A percentile compares a stretch with the other conserved stretches of the same genome.
These are phyloP conservation scores for Helostoma temminkii DNA, from an alignment of 2,797 vertebrate genomes.

Conservation along the genomic window DNA sequence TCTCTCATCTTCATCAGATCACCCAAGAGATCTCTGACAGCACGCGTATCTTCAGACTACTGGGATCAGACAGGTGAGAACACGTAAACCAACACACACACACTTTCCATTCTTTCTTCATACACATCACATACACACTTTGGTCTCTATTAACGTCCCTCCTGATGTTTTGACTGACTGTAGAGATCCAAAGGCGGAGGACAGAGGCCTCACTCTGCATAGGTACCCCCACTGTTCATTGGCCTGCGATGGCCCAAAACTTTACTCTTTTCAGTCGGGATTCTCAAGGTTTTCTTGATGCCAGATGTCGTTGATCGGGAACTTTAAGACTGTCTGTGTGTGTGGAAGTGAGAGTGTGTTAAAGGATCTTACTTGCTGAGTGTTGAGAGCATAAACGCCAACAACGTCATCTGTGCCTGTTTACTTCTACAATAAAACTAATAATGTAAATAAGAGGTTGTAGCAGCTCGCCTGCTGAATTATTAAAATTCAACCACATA, in stretches of 20 bases:
- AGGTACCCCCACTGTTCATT: conserved; percentile 68
- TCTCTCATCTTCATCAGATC: conserved; percentile 82
- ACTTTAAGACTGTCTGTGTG: background rate
- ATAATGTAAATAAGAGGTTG: background rate
- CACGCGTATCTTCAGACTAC: conserved; percentile 97
- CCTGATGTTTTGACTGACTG: conserved; percentile 71
- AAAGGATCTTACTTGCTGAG: background rate
- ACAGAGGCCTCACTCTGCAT: conserved; percentile 67
- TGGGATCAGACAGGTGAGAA: conserved; percentile 96
- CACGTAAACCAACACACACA: background rate
- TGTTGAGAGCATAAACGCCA: conserved; percentile 30
- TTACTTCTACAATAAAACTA: too few relatives aligned
- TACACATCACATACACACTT: conserved; percentile 10
- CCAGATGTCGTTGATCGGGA: background rate
- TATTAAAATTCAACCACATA: too few relatives aligned
- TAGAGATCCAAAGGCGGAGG: conserved; percentile 65
- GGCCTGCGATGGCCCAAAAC: conserved; percentile 20
- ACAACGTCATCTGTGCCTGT: conserved; percentile 10
- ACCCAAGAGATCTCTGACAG: conserved; percentile 99
- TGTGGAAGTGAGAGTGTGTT: background rate
- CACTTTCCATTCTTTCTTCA: background rate
- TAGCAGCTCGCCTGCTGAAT: background rate
- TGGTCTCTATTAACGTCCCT: conserved; percentile 58
- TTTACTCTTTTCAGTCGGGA: conserved; percentile 50
- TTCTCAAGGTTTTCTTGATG: conserved; percentile 33